Base-by-base conservation (phyloP, 2,888 invertebrate genomes). In the Eupithecia abbreviata region DNA sequence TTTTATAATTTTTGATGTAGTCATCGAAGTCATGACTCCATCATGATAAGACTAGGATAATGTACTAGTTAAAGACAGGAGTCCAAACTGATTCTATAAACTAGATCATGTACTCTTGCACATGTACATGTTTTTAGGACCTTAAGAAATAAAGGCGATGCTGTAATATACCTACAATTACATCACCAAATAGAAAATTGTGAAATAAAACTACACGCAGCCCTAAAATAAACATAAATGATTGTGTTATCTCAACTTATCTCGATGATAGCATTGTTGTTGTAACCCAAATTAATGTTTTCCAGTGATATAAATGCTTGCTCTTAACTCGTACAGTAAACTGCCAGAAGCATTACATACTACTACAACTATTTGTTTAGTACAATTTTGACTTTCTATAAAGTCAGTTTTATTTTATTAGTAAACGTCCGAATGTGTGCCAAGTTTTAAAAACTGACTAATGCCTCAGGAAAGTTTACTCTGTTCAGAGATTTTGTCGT, bases 231-330 rank as follows among this genome's bases (percentile, higher is more conserved):
- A 62, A 30, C 62, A 30, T 58, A 30, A 62, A 62, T 18, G 58
- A 62, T 62, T 62, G 41, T 43, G 72, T 72, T 72, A 69, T 76
- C 76, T 68, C 72, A n/a, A 66, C 68, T 72, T 72, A 69, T 76
- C 76, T 68, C 72, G 41, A 66, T 71, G 81, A 80, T 81, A 80
- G 30, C 79, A 43, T 71, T 81, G 70, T 81, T 80, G 51, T 74
- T 78, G 43, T 79, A 77, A 80, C 81, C 81, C 55, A 80, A 41
- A 72, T 77, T 49, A 41, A 65, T 71, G 73, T 72, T 42, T 73
- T 73, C 45, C 66, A 72, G 51, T 13, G 47, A 43, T 51, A 72
- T 58, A 13, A 18, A 49, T 49, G 13, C 30, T 69, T 69, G 49
- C 58, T 62, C 30, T 62, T 30, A 62, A 18, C 58, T 3, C 9